Conservation (phyloP, 2,113 vertebrate genomes). For the Penelope pileata region DNA sequence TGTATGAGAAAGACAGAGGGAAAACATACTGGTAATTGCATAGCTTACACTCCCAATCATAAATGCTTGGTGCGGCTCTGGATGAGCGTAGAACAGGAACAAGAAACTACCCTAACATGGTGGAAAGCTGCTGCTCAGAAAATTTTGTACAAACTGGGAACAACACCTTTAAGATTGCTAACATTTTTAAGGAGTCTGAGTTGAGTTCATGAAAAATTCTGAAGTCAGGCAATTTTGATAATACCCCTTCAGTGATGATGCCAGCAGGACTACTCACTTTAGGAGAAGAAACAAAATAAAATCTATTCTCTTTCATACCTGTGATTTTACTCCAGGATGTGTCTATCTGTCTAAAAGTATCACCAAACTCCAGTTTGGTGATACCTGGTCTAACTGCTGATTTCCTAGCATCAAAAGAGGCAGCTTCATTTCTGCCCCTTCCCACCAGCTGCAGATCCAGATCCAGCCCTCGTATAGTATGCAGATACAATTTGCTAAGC, state of each 20-base stretch:
- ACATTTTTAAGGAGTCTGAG: background rate
- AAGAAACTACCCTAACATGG: background rate
- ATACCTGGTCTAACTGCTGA: background rate
- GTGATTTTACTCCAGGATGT: background rate
- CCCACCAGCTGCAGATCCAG: background rate
- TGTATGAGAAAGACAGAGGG: background rate
- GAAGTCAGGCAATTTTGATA: background rate
- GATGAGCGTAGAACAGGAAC: background rate
- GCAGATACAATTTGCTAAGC: background rate
- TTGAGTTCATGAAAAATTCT: background rate
- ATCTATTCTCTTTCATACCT: background rate
- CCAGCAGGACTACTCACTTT: background rate
- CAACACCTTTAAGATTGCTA: background rate
- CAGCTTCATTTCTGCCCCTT: rapidly evolving
- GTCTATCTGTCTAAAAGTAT: background rate
- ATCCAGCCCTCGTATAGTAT: background rate
- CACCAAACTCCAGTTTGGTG: background rate
- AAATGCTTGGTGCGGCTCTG: background rate
- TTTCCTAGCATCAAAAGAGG: background rate
- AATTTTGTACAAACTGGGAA: background rate
- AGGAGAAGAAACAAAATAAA: background rate
- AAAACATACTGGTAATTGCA: background rate
- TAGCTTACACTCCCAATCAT: background rate
- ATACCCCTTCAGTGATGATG: background rate
- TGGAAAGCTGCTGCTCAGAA: background rate